Evolutionary conservation across 2,888 invertebrate genomes (phyloP).

Genomic region (Xestia rhomboidea): DNA sequence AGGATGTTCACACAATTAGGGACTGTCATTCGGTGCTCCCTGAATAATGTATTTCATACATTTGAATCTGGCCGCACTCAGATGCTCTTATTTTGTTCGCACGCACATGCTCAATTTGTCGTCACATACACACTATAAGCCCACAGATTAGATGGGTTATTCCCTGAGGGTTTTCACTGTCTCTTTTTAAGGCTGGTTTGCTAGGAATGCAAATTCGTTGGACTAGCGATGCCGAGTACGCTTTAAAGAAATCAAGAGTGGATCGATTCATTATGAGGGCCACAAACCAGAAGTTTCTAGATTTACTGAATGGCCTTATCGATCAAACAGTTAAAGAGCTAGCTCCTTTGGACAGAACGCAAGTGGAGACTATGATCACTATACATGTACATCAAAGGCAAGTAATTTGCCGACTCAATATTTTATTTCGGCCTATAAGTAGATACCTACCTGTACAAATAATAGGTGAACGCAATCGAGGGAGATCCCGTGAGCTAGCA

Average conservation of each 20-base stretch:
- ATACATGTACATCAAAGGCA: constrained; percentile 97
- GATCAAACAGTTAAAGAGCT: constrained; percentile 96
- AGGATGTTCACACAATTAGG: neutral
- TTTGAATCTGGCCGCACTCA: neutral
- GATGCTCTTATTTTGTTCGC: no score
- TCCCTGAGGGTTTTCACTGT: neutral
- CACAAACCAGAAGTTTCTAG: constrained; percentile 95
- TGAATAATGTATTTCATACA: neutral
- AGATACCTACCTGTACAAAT: neutral
- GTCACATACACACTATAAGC: neutral
- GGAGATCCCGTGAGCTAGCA: neutral
- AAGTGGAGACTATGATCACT: constrained; percentile 97
- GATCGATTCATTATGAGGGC: constrained; percentile 95
- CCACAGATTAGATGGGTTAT: neutral
- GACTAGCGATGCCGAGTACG: constrained; percentile 96
- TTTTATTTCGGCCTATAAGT: neutral
- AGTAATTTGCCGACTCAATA: constrained; percentile 21
- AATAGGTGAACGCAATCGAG: neutral
- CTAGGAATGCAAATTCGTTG: constrained; percentile 96
- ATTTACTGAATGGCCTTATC: constrained; percentile 94
- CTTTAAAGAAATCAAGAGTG: constrained; percentile 92
- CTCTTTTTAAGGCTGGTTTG: constrained; percentile 92
- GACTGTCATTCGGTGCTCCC: neutral
- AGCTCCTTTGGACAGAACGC: constrained; percentile 93
- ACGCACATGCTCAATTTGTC: neutral